These are phyloP conservation scores for Coboldia fuscipes DNA, from an alignment of 1,140 invertebrate genomes.

Conservation along the genomic window DNA sequence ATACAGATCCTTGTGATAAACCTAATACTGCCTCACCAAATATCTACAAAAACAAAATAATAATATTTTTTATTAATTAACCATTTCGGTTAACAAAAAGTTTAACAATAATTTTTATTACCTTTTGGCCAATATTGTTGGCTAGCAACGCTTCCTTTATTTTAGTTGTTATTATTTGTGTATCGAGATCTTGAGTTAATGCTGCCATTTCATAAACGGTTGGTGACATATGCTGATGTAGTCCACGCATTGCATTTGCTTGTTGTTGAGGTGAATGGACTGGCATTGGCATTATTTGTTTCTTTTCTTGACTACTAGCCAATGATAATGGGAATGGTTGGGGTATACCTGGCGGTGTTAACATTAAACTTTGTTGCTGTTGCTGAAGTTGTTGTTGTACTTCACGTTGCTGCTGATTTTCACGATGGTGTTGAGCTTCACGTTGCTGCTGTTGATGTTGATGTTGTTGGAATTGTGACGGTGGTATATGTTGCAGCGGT, in stretches of 20 bases:
- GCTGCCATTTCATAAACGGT: slow-evolving; percentile 93
- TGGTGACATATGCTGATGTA: slow-evolving; percentile 61
- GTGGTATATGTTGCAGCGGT: slow-evolving; percentile 22
- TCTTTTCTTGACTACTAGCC: slow-evolving; percentile 30
- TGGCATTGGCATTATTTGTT: slow-evolving; percentile 21
- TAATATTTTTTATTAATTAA: slow-evolving; percentile 1
- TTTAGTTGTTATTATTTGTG: slow-evolving; percentile 86
- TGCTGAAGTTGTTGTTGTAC: slow-evolving; percentile 24
- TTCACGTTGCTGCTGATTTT: slow-evolving; percentile 37
- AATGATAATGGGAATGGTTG: slow-evolving; percentile 36
- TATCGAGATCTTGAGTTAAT: slow-evolving; percentile 87
- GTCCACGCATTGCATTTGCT: slow-evolving; percentile 36
- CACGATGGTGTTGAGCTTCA: slow-evolving; percentile 28
- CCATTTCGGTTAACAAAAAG: not conserved
- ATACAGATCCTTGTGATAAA: slow-evolving; percentile 90
- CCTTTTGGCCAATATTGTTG: slow-evolving; percentile 93
- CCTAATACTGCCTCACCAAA: slow-evolving; percentile 94
- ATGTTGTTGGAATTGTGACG: slow-evolving; percentile 30
- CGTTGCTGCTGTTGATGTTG: slow-evolving; percentile 24
- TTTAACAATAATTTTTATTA: slow-evolving; percentile 19
- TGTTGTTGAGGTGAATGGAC: slow-evolving; percentile 24
- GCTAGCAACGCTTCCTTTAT: slow-evolving; percentile 92
- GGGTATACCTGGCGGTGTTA: slow-evolving; percentile 38
- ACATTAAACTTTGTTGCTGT: slow-evolving; percentile 31
- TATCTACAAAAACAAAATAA: slow-evolving; percentile 31